phyloP scores from a whole-genome alignment of 2,797 vertebrate genomes.

The Pangasius krempfi region DNA sequence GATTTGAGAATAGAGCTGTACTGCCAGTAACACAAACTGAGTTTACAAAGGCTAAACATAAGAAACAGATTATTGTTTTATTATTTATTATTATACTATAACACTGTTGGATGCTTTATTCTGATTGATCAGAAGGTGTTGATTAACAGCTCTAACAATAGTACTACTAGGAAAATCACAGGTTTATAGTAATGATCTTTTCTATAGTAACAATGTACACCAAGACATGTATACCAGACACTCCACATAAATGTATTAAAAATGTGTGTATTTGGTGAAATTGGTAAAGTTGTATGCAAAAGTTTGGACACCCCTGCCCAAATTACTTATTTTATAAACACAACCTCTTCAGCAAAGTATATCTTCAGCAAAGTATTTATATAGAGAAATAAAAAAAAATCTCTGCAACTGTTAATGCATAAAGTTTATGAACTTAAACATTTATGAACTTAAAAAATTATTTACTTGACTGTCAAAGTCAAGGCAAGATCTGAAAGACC shows the following conservation, averaged over 20 bases:
- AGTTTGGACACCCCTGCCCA: background rate
- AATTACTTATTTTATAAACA: background rate
- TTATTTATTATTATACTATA: constrained; percentile 14
- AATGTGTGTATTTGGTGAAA: background rate
- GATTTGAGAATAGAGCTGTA: background rate
- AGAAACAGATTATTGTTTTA: constrained; percentile 30
- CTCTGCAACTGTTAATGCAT: background rate
- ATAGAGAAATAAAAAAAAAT: too few species aligned
- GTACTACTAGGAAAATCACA: background rate
- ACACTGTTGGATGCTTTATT: too few species aligned
- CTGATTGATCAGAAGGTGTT: background rate
- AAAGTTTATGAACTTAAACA: background rate
- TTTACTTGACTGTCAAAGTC: background rate
- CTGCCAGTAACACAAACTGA: constrained; percentile 10
- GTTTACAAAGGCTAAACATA: background rate
- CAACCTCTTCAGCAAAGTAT: background rate
- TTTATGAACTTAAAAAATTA: background rate
- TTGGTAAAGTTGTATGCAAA: too few species aligned
- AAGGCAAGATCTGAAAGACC: background rate
- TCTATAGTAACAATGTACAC: background rate
- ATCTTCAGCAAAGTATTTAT: too few species aligned
- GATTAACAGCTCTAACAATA: background rate
- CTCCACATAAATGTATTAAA: background rate
- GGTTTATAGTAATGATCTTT: background rate
- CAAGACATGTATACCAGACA: background rate